Percentiles rank a stretch among this genome's conserved stretches.
phyloP scores from a whole-genome alignment of 2,888 invertebrate genomes.

The Rhodophaea formosa region DNA sequence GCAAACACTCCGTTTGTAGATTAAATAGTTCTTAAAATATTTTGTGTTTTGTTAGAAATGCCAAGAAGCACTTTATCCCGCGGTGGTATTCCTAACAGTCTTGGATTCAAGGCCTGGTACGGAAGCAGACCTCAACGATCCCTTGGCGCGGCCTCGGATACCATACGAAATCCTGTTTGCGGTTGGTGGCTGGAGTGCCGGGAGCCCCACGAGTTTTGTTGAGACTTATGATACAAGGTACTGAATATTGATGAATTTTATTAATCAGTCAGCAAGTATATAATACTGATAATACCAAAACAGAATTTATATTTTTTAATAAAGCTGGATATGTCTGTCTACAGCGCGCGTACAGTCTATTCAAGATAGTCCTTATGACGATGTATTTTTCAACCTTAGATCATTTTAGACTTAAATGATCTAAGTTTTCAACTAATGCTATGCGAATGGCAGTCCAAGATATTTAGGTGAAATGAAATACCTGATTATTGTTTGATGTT shows the following conservation, averaged over 20 bases:
- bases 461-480: too few relatives aligned
- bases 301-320: too few relatives aligned
- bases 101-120: constrained; percentile 71
- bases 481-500: too few relatives aligned
- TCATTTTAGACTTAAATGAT: too few relatives aligned
- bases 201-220: constrained; percentile 90
- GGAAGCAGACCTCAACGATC: constrained; percentile 79
- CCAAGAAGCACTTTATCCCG: constrained; percentile 77
- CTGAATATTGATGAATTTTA: constrained; percentile 26
- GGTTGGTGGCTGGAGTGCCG: constrained; percentile 92
- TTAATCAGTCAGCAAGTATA: too few relatives aligned
- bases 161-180: constrained; percentile 90
- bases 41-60: constrained; percentile 63
- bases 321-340: too few relatives aligned
- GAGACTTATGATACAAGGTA: constrained; percentile 89
- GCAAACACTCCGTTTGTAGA: too few relatives aligned
- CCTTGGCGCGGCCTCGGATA: constrained; percentile 85
- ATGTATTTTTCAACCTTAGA: too few relatives aligned
- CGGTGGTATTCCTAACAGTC: constrained; percentile 76
- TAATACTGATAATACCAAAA: neutral
- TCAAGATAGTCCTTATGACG: too few relatives aligned
- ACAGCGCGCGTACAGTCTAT: too few relatives aligned
- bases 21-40: neutral
- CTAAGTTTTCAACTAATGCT: too few relatives aligned
- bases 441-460: too few relatives aligned